Evolutionary conservation across 2,797 vertebrate species (phyloP).

Genomic region (Ptychobarbus kaznakovi): DNA sequence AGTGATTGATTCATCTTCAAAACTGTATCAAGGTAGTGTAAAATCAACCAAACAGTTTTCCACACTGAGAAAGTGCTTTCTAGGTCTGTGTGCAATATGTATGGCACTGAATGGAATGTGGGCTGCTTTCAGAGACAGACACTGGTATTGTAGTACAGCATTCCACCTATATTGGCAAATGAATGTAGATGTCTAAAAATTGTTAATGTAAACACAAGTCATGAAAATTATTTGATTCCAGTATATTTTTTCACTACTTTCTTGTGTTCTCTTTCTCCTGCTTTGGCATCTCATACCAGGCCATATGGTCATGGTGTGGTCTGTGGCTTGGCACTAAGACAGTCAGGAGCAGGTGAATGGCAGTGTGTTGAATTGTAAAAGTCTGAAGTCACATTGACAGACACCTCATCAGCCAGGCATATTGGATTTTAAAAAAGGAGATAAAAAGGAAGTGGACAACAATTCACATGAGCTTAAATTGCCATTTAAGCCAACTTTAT

Average conservation of each 20-base stretch:
- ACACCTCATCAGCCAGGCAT: no score
- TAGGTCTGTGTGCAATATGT: neutral
- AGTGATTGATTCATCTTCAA: neutral
- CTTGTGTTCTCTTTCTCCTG: neutral
- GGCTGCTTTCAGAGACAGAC: neutral
- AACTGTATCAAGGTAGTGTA: neutral
- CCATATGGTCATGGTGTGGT: constrained; percentile 28
- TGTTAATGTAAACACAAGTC: neutral
- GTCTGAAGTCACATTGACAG: neutral
- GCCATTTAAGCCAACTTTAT: neutral
- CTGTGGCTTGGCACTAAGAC: constrained; percentile 28
- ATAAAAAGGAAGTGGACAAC: neutral
- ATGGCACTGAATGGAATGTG: neutral
- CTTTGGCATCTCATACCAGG: constrained; percentile 17
- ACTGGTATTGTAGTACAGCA: neutral
- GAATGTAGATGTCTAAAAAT: neutral
- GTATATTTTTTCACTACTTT: neutral
- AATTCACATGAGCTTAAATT: neutral
- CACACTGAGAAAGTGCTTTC: neutral
- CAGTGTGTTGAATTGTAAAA: neutral
- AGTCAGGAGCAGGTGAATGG: constrained; percentile 15
- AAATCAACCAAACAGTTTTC: neutral
- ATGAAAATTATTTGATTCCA: neutral
- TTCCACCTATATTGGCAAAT: neutral
- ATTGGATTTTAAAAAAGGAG: no score